phyloP scores from a whole-genome alignment of 2,113 vertebrate species.

The Oceanites oceanicus region DNA sequence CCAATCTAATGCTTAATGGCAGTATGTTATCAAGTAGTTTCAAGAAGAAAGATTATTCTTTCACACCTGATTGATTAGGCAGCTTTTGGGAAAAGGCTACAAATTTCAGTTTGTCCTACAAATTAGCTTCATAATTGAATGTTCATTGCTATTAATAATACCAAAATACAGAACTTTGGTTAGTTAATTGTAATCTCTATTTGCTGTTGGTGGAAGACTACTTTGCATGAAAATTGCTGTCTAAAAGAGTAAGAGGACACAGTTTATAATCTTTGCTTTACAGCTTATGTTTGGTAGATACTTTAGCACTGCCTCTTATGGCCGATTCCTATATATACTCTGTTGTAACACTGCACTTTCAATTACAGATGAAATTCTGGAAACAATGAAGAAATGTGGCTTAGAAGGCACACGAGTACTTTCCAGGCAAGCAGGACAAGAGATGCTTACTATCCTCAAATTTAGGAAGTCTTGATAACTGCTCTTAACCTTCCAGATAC shows the following conservation, averaged over 20 bases:
- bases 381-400: constrained; percentile 71
- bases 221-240: neutral
- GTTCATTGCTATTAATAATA: neutral
- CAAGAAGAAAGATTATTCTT: neutral
- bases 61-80: neutral
- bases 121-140: neutral
- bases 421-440: constrained; percentile 83
- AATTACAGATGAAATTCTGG: constrained; percentile 86
- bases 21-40: neutral
- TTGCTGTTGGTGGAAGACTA: neutral
- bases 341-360: neutral
- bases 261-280: neutral
- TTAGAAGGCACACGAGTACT: constrained; percentile 76
- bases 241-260: neutral
- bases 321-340: neutral
- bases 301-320: neutral
- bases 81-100: neutral
- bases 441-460: constrained; percentile 83
- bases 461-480: constrained; percentile 63
- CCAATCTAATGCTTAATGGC: neutral
- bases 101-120: neutral
- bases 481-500: neutral
- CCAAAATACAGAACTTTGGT: neutral
- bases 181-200: neutral
- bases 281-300: neutral